Evolutionary conservation across 2,113 vertebrate genomes (phyloP), one percentile per base, ranked within the genome.

Genomic region (Antechinus stuartii): DNA sequence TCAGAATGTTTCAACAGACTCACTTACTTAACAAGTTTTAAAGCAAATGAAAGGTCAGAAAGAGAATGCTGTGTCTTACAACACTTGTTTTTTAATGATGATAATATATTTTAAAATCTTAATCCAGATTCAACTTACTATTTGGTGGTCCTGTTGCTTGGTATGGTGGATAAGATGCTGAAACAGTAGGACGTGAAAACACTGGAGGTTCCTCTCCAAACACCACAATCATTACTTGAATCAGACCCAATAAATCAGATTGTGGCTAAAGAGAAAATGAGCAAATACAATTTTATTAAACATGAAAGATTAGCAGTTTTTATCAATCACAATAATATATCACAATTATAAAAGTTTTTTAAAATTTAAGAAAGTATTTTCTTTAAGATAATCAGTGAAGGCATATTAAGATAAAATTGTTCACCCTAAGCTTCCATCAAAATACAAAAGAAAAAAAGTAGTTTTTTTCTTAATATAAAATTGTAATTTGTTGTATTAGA

Each of bases 171-270:
- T 99, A 99, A 25, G 99, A 98, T 6, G 99, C 98, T 92, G 99
- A 99, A 95, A 99, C 95, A 1, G 99, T 99, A 12, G 99, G 99
- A 6, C 99, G 99, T 55, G 99, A 99, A 98, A 99, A 99, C 91
- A 99, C 99, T 0, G 99, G 99, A 91, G 99, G 99, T 92, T 99
- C 99, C 8, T 99, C 99, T 94, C 99, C 99, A 98, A 99, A 99
- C 93, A 99, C 99, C 93, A 99, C 99, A 91, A 99, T 99, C 99
- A 99, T 99, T 97, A 99, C 99, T 98, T 99, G 99, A 98, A 99
- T 99, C 96, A 99, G 99, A 26, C 99, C 99, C 84, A 99, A 98
- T 96, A 99, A 98, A 97, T 99, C 99, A 76, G 99, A 99, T 98
- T 99, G 99, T 68, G 99, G 99, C 99, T 99, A 98, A 26, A 97